Evolutionary conservation across 2,797 vertebrate genomes (phyloP), one percentile per base, ranked within the genome.

Genomic region (Apogon hyalosoma): DNA sequence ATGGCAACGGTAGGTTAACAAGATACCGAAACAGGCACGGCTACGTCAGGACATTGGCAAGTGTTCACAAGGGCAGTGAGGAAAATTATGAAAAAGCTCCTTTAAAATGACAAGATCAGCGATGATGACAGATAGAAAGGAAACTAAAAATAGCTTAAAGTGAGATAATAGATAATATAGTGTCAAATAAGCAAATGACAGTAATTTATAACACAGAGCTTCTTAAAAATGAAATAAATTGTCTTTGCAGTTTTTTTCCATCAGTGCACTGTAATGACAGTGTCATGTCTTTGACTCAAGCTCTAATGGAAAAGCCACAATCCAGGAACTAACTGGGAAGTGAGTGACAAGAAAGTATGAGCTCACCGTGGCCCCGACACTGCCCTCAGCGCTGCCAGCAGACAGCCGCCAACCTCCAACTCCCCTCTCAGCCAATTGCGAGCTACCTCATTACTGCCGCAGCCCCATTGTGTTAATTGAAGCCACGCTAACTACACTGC

Each of bases 401-500:
- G 81, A 86, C 80, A 82, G 79, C 82, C 63, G 39, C 74, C 78
- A 85, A 87, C 80, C 86, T 86, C 80, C 79, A 65, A 70, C 85
- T 85, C 82, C 80, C 86, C 89, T 89, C 54, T 87, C 39, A 56
- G 89, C 90, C 88, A 91, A 89, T 91, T 64, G 56, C 52, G 24
- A 63, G 62, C 65, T 15, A 90, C 86, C 91, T 93, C 90, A 93
- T 93, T 92, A 93, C 84, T 48, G 70, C 84, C 62, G 39, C 82
- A 69, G 90, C 80, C 68, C 87, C 88, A 90, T 90, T 91, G 91
- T 93, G 89, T 92, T 94, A 94, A 94, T 93, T 93, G 91, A 93
- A 93, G 94, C 86, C 89, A 82, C 71, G 49, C 87, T 91, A 93
- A 92, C 91, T 84, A 87, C 66, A 77, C 74, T 12, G 58, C 88